Percentiles rank a stretch among this genome's conserved stretches.
phyloP scores from a whole-genome alignment of 2,797 vertebrate species.

The Periophthalmus magnuspinnatus region DNA sequence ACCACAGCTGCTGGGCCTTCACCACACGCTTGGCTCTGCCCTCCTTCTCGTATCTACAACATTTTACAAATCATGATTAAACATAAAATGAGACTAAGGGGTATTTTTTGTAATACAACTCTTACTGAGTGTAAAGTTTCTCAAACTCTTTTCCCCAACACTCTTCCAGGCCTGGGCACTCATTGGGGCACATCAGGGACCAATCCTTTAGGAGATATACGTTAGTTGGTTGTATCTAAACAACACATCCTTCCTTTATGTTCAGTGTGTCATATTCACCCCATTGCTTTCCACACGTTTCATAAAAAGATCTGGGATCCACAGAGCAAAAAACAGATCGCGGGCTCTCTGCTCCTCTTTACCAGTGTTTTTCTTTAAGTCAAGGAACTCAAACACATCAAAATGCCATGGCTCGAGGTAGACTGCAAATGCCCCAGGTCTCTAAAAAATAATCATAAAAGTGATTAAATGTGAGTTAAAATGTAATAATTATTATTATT shows the following conservation, averaged over 20 bases:
- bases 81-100: neutral
- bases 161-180: constrained; percentile 92
- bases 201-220: constrained; percentile 78
- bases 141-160: constrained; percentile 98
- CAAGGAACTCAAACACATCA: constrained; percentile 95
- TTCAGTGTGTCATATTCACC: neutral
- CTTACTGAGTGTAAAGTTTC: constrained; percentile 83
- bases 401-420: constrained; percentile 97
- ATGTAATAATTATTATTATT: neutral
- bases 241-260: neutral
- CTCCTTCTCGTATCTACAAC: constrained; percentile 82
- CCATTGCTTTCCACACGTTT: constrained; percentile 90
- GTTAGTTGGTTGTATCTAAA: neutral
- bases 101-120: neutral
- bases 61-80: neutral
- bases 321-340: constrained; percentile 89
- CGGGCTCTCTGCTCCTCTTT: constrained; percentile 89
- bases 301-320: constrained; percentile 99
- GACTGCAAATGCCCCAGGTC: constrained; percentile 96
- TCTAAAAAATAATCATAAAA: constrained; percentile 64
- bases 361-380: constrained; percentile 97
- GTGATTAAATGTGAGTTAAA: neutral
- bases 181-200: constrained; percentile 96
- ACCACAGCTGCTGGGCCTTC: constrained; percentile 96
- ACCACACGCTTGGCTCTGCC: constrained; percentile 87